These are phyloP conservation scores for Cosmorhoe ocellata DNA, from an alignment of 2,888 invertebrate genomes.

Conservation along the genomic window DNA sequence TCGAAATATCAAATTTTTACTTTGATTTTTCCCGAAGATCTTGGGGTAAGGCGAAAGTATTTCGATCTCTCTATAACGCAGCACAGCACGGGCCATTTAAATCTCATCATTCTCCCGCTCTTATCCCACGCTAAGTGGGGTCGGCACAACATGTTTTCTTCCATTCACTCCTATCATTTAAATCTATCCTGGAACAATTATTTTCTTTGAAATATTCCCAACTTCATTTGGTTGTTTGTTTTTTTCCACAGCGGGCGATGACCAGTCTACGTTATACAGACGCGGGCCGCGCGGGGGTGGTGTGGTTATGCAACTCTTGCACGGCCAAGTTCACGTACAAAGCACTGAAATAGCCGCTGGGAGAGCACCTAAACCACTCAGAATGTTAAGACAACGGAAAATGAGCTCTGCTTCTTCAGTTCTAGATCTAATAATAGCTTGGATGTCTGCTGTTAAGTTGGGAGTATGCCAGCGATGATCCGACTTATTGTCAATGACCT, in stretches of 20 bases:
- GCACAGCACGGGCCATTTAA: no score
- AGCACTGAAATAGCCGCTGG: slow-evolving; percentile 39
- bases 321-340: slow-evolving; percentile 56
- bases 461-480: slow-evolving; percentile 2
- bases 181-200: no score
- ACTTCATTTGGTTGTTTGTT: no score
- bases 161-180: no score
- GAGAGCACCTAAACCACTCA: slow-evolving; percentile 4
- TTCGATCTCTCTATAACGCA: no score
- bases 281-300: neutral
- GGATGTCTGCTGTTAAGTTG: slow-evolving; percentile 1
- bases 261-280: neutral
- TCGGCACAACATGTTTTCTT: no score
- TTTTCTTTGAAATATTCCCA: no score
- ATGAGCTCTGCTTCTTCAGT: neutral
- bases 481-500: neutral
- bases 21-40: no score
- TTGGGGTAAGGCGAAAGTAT: no score
- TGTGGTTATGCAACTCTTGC: slow-evolving; percentile 16
- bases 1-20: no score
- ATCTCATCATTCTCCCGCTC: no score
- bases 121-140: no score
- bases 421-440: neutral
- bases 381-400: neutral
- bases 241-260: neutral